Base-by-base conservation (phyloP, 1,140 invertebrate genomes). In the Papilio machaon region DNA sequence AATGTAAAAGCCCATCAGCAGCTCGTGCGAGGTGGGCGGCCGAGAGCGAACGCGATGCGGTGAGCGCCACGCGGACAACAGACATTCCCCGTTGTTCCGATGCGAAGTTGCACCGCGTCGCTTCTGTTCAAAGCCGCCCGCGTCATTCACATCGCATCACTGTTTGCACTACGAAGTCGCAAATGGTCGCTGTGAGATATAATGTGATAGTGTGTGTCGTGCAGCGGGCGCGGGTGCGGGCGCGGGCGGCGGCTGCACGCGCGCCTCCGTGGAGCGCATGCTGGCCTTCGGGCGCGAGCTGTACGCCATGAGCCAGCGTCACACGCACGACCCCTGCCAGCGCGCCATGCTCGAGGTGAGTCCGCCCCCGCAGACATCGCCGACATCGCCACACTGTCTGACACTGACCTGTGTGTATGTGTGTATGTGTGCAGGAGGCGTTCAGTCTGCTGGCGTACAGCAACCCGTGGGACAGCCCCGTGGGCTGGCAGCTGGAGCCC, bases 401-500 rank as follows among this genome's bases (percentile, higher is more conserved):
- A n/a, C 47, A 49, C 47, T 9, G 47, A 9, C 47, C n/a, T n/a
- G 15, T 3, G 52, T 17, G 15, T 54, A 3, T 17, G 49, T 75
- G 15, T 54, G 13, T 54, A 38, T 75, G n/a, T 82, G n/a, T 82
- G 70, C 95, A 99, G 97, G 98, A 99, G 95, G 99, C 99, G 87
- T 99, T 99, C 95, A 99, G 99, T 96, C 96, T 99, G 88, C 95
- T 99, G 88, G 99, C 99, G 15, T 99, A 99, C 95, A 98, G 98
- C 86, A 99, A 99, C 96, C 99, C 99, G 10, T 99, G 98, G 98
- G 97, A 96, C 88, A 99, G 98, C 95, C 99, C 99, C 35, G 97
- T 99, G 73, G 98, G 98, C 38, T 98, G 98, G 97, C 98, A 99
- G 92, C 95, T 99, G 85, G 97, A 99, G 94, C 97, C 98, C 13